phyloP scores from a whole-genome alignment of 2,113 vertebrate genomes.

The Podarcis muralis region DNA sequence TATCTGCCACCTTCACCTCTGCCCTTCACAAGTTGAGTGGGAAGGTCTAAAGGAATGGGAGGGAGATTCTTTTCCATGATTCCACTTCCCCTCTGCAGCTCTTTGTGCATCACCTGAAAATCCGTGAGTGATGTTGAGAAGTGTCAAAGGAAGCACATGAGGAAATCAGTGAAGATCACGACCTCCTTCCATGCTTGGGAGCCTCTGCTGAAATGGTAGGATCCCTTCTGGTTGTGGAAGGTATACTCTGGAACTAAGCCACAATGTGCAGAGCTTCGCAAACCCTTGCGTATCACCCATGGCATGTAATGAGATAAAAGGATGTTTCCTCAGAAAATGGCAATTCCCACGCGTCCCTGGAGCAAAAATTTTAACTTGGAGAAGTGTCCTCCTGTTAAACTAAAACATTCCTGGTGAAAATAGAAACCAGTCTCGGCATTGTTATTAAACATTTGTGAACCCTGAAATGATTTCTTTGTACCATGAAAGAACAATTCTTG shows the following conservation, averaged over 20 bases:
- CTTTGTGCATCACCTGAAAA: background rate
- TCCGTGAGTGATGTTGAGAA: background rate
- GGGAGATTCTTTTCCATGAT: background rate
- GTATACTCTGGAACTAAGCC: background rate
- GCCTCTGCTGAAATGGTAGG: background rate
- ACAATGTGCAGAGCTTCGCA: background rate
- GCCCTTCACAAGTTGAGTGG: background rate
- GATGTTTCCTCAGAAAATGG: background rate
- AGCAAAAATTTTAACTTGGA: background rate
- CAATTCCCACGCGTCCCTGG: background rate
- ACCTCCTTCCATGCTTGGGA: background rate
- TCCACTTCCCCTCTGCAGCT: background rate
- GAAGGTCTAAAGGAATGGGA: background rate
- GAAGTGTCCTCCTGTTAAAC: background rate
- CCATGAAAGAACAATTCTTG: slow-evolving; percentile 27
- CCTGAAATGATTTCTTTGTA: slow-evolving; percentile 17
- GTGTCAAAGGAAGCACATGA: background rate
- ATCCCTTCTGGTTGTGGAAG: background rate
- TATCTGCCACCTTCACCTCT: background rate
- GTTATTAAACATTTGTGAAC: slow-evolving; percentile 15
- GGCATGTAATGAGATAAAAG: slow-evolving; percentile 6
- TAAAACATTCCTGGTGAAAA: background rate
- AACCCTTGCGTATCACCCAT: background rate
- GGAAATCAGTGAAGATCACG: background rate
- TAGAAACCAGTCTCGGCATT: slow-evolving; percentile 18